Evolutionary conservation across 2,888 invertebrate genomes (phyloP), one percentile per base, ranked within the genome.

Genomic region (Neoaliturus tenellus): DNA sequence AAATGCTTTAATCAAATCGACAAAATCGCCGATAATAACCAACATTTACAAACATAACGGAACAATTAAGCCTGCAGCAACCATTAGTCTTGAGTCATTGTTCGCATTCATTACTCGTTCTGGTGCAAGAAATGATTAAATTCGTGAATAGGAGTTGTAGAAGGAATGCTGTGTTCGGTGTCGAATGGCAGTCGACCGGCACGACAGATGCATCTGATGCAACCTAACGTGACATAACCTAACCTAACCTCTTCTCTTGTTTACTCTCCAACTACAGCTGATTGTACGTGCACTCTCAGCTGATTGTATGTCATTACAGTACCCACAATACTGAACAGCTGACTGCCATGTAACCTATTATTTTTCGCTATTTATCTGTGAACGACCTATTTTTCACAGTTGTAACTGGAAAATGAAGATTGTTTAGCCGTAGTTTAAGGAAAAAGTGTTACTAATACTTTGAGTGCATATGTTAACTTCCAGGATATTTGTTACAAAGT

Each of bases 231-330:
- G 71, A 35, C 71, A 71, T 71, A 71, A 71, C 71, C 71, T 71
- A 71, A 71, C 71, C 71, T 71, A 62, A 62, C 71, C 41, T 71
- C 71, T 71, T 31, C 71, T 41, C 71, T 71, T 71, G 71, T 71
- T 71, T 71, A n/a, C 80, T 48, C 51, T 33, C 55, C 28, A 62
- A 62, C 62, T 17, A 80, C 58, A 55, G 39, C 55, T 80, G 58
- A 80, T 55, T 80, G 58, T 62, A 51, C 51, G 20, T 20, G 20
- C 6, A n/a, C 31, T 3, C 41, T 12, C 25, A 44, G 39, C 78
- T 78, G 51, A 78, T 44, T 78, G 51, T 78, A 51, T 44, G 78
- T 20, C 51, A 44, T 44, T 33, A 44, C 39, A 1, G 48, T 78
- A 31, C 17, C 44, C 44, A 78, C 48, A 51, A 14, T 28, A 35